A percentile compares a stretch with the other conserved stretches of the same genome.
phyloP scores from a whole-genome alignment of 2,113 vertebrate genomes.

The Poeciliopsis retropinna region DNA sequence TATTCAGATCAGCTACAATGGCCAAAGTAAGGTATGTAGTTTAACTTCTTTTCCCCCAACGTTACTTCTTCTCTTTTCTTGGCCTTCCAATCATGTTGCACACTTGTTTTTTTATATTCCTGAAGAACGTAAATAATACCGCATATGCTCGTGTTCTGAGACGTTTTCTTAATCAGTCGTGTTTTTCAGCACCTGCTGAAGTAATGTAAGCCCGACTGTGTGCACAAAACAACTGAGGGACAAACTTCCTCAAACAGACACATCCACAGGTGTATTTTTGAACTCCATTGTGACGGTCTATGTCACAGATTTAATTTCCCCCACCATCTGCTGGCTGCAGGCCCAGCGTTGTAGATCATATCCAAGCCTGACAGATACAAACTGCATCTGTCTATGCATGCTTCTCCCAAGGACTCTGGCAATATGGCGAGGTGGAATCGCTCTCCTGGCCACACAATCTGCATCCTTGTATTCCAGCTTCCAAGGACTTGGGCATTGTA shows the following conservation, averaged over 20 bases:
- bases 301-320: constrained; percentile 81
- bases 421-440: constrained; percentile 70
- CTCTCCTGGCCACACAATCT: constrained; percentile 59
- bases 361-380: constrained; percentile 77
- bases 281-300: constrained; percentile 62
- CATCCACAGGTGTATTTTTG: constrained; percentile 68
- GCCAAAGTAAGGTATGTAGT: constrained; percentile 60
- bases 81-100: constrained; percentile 9
- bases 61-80: constrained; percentile 30
- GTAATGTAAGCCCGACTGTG: constrained; percentile 4
- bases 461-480: constrained; percentile 45
- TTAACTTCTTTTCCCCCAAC: constrained; percentile 48
- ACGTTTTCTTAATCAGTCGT: not conserved
- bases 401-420: constrained; percentile 78
- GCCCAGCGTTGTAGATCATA: constrained; percentile 77
- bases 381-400: constrained; percentile 77
- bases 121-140: not conserved
- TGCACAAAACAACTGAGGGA: constrained; percentile 5
- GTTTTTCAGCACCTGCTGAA: constrained; percentile 32
- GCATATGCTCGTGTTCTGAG: not conserved
- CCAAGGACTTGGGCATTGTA: constrained; percentile 45
- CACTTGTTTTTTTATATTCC: not conserved
- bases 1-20: constrained; percentile 71
- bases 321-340: constrained; percentile 80
- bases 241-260: constrained; percentile 13